Evolutionary conservation across 1,140 invertebrate species (phyloP), one percentile per base, ranked within the genome.

Genomic region (Cydia amplana): DNA sequence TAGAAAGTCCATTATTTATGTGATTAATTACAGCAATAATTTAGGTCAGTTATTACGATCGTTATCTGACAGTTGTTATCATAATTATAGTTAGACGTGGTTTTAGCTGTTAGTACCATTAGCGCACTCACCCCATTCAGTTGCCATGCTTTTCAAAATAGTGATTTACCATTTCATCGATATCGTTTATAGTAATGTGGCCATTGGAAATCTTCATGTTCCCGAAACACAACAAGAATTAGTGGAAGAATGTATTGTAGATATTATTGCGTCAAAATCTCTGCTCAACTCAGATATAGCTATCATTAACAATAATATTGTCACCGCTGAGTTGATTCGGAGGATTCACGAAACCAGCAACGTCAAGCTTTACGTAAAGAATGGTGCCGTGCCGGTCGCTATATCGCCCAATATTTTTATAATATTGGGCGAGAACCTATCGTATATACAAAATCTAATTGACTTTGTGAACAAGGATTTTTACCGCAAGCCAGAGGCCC

Each of bases 121-220:
- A 55, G 6, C 51, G 51, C 16, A 18, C 16, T 20, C 63, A 67
- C 16, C 2, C 10, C 16, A 28, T 10, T 7, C 64, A 36, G 28
- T n/a, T n/a, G n/a, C n/a, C 64, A 67, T 67, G 64, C 28, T 36
- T 32, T 25, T n/a, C 16, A 67, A 67, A 67, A 67, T n/a, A 67
- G 64, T 67, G 0, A 25, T 67, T 5, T 67, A n/a, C 36, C 36
- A 32, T 67, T 67, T 67, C 28, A 9, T 67, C 9, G 9, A 32
- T 67, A 9, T 9, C n/a, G 25, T 67, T 67, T 28, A 3, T 67
- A 16, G 14, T 0, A 32, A 7, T 25, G 7, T 36, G 14, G 28
- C 20, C 28, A 36, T 4, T 32, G 64, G 25, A 32, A 16, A 67
- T 67, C 18, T n/a, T 16, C 2, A 25, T 32, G 28, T n/a, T 67